Base-by-base conservation (phyloP, 1,140 invertebrate genomes). In the Atta colombica region DNA sequence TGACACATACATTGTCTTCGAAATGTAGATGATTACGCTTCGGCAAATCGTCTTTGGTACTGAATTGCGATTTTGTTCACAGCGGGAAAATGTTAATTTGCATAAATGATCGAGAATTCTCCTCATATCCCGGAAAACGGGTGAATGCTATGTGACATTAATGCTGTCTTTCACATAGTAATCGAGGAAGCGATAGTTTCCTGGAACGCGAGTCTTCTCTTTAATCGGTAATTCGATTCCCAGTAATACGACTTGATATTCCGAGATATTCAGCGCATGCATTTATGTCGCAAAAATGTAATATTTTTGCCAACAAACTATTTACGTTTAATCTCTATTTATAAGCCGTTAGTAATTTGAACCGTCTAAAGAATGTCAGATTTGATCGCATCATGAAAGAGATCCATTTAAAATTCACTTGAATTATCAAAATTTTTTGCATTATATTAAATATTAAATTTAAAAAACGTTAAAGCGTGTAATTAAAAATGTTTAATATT, bases 171-270 rank as follows among this genome's bases (percentile, higher is more conserved):
- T 81, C 78, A 66, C 78, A 81, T 81, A 72, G 66, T 72, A 81
- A 81, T 81, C 66, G 78, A 81, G 78, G 78, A 81, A 81, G 78
- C 66, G 51, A 72, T 71, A 81, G 66, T 81, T 72, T 81, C 78
- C 66, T 58, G 66, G 66, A 81, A 81, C 78, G 78, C 66, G 21
- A 8, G 78, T 72, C 66, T 81, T 81, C 78, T 58, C 51, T 25
- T 81, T 81, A 71, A 81, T 71, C 78, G 51, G 49, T 81, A 78
- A 78, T 78, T 78, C 77, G 77, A 66, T 61, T 66, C 77, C 18
- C 61, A 35, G 61, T 78, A 78, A 78, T 51, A 78, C 77, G 61
- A 68, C 77, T 78, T 78, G 77, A 25, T 25, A 25, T 25, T 28
- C 60, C 25, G 25, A 78, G 77, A 78, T 65, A 66, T 78, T 66